These are phyloP conservation scores for Benitochromis conjunctus DNA, from an alignment of 2,113 vertebrate species.

Conservation along the genomic window DNA sequence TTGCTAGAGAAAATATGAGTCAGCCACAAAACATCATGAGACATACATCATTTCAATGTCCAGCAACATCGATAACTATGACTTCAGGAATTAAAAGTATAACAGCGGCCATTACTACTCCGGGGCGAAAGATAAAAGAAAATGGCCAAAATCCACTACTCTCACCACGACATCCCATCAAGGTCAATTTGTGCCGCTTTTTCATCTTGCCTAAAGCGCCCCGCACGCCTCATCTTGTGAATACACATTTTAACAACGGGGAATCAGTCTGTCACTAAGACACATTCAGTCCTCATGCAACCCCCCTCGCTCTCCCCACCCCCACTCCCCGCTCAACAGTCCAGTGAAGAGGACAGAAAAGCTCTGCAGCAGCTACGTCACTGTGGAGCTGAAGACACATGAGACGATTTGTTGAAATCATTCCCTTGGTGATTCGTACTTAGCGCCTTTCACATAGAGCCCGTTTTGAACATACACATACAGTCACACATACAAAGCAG, in stretches of 20 bases:
- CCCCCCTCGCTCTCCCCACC: not conserved
- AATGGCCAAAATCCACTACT: slow-evolving; percentile 26
- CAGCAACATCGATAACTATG: not conserved
- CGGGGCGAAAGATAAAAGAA: not conserved
- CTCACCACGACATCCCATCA: slow-evolving; percentile 32
- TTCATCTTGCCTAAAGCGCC: slow-evolving; percentile 33
- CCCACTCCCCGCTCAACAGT: not conserved
- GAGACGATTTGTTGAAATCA: slow-evolving; percentile 34
- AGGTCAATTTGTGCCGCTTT: slow-evolving; percentile 50
- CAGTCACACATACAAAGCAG: slow-evolving; percentile 1
- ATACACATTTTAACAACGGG: slow-evolving; percentile 43
- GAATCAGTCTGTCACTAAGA: slow-evolving; percentile 20
- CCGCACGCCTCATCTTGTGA: slow-evolving; percentile 21
- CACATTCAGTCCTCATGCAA: not conserved
- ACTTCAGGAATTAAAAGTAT: not conserved
- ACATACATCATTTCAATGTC: not conserved
- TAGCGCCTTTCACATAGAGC: slow-evolving; percentile 30
- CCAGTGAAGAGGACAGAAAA: not conserved
- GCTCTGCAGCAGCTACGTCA: slow-evolving; percentile 47
- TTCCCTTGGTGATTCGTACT: slow-evolving; percentile 40
- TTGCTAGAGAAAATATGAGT: not conserved
- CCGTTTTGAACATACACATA: slow-evolving; percentile 1
- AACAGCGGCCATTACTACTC: not conserved
- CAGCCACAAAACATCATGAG: not conserved
- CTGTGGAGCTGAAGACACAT: slow-evolving; percentile 19